Conservation (phyloP, 2,113 vertebrate species). For the Gila orcuttii region DNA sequence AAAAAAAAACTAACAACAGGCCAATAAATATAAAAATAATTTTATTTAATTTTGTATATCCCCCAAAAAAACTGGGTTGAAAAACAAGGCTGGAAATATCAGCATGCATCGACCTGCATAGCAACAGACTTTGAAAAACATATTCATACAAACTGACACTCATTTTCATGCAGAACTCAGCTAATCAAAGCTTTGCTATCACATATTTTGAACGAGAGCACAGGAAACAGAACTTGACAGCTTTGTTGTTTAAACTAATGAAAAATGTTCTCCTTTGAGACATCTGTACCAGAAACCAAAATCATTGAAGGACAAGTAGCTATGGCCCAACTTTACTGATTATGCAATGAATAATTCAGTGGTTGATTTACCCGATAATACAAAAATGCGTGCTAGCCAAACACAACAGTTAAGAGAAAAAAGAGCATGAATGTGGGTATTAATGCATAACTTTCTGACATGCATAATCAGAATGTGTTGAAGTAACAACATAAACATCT, state of each 20-base stretch:
- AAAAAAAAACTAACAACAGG: neutral
- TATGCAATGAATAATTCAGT: slow-evolving; percentile 16
- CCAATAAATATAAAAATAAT: slow-evolving; percentile 31
- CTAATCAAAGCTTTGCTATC: slow-evolving; percentile 37
- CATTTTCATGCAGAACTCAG: slow-evolving; percentile 59
- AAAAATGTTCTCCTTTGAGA: slow-evolving; percentile 26
- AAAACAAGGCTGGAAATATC: slow-evolving; percentile 1
- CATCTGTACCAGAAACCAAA: slow-evolving; percentile 7
- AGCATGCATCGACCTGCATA: slow-evolving; percentile 58
- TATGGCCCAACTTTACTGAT: neutral
- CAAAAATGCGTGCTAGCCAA: neutral
- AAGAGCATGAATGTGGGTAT: neutral
- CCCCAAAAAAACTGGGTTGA: neutral
- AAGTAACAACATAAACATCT: slow-evolving; percentile 33
- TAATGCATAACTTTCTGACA: slow-evolving; percentile 16
- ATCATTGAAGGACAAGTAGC: neutral
- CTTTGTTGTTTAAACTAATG: slow-evolving; percentile 53
- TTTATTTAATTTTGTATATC: slow-evolving; percentile 13
- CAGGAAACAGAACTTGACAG: slow-evolving; percentile 8
- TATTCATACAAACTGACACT: slow-evolving; percentile 49
- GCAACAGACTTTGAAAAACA: slow-evolving; percentile 53
- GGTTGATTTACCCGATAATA: neutral
- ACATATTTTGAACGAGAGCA: slow-evolving; percentile 21
- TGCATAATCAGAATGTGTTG: slow-evolving; percentile 14
- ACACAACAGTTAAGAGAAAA: neutral